These are phyloP conservation scores for Cliona cf. orientalis DNA, from an alignment of 37 sponge, comb jelly and placozoan genomes.

Conservation along the genomic window DNA sequence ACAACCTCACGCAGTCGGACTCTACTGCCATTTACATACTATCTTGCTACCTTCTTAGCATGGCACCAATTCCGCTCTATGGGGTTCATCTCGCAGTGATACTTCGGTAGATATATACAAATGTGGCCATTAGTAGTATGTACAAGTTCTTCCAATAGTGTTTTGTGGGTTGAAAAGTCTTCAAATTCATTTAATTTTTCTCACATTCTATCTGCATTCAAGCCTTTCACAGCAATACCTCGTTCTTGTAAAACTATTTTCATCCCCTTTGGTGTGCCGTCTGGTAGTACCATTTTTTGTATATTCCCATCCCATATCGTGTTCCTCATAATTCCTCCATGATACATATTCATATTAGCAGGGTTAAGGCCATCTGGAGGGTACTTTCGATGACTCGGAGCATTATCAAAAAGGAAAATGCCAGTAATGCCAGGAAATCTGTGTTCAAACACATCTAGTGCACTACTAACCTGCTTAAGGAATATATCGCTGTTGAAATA, in stretches of 20 bases:
- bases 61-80: constrained; percentile 41
- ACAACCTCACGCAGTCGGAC: constrained; percentile 29
- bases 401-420: constrained; percentile 54
- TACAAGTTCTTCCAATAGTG: not conserved
- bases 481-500: not conserved
- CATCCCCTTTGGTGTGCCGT: constrained; percentile 51
- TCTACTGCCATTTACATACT: constrained; percentile 37
- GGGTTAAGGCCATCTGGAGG: constrained; percentile 44
- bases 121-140: constrained; percentile 17
- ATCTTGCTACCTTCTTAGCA: constrained; percentile 30
- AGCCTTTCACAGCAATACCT: constrained; percentile 37
- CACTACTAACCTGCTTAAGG: constrained; percentile 34
- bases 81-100: constrained; percentile 53
- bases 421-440: constrained; percentile 39
- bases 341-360: constrained; percentile 51
- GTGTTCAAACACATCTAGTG: constrained; percentile 22
- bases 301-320: constrained; percentile 31
- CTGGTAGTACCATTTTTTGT: constrained; percentile 22
- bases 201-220: constrained; percentile 26
- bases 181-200: not conserved
- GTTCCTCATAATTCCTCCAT: constrained; percentile 54
- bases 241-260: constrained; percentile 42
- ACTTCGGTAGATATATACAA: constrained; percentile 49
- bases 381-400: constrained; percentile 35
- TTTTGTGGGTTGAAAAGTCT: constrained; percentile 20